Base-by-base conservation (phyloP, 2,113 vertebrate species). In the Daubentonia madagascariensis region DNA sequence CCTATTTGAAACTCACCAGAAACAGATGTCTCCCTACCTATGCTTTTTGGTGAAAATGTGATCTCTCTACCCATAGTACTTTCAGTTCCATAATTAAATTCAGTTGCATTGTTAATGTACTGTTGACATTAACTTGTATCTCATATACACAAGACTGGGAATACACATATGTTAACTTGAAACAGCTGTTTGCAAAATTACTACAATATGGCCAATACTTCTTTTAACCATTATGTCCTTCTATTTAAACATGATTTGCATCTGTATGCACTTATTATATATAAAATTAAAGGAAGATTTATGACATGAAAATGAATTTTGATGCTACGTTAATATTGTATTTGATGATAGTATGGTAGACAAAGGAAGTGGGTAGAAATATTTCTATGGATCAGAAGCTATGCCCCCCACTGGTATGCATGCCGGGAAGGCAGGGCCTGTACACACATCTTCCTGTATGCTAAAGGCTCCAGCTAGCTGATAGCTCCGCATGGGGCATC, bases 91-190 rank as follows among this genome's bases (percentile, higher is more conserved):
- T 94, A 98, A 97, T 98, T 94, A 97, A 97, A 97, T 97, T 97
- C 97, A 98, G 96, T 98, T 97, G 94, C 89, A 93, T 98, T 97
- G 97, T 97, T 98, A 97, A 97, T 94, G 95, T 97, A 73, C 93
- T 97, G 91, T 95, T 98, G 97, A 97, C 91, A 95, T 97, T 97
- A 93, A 97, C 97, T 97, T 98, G 84, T 95, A 95, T 95, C 91
- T 96, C 89, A 72, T 97, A 96, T 89, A 97, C 87, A 96, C 76
- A 96, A 88, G 91, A 93, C 95, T 97, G 91, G 81, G 86, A 96
- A 97, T 97, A 96, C 88, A 97, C 85, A 97, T 70, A 85, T 63
- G 87, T n/a, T 98, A 98, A 98, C 94, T 95, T 94, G 85, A 97
- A 98, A 88, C 95, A 98, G 76, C 96, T 98, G 97, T 86, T 94